Evolutionary conservation across 2,113 vertebrate genomes (phyloP).

Genomic region (Oenanthe oenanthe): DNA sequence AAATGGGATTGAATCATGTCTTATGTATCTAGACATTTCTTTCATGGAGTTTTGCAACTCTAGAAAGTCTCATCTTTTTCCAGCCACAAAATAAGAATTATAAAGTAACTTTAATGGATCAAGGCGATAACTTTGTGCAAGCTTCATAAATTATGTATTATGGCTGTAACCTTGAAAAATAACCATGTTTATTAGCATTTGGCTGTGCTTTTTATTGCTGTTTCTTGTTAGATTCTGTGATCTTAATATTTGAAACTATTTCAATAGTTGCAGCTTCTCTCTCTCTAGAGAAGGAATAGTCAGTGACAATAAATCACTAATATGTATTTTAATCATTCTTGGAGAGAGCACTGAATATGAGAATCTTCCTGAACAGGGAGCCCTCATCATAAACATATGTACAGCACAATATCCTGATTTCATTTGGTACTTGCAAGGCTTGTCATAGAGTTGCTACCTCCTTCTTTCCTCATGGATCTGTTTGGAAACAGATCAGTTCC

Average conservation of each 20-base stretch:
- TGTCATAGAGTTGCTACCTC: not conserved
- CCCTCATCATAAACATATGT: not conserved
- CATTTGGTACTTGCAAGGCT: not conserved
- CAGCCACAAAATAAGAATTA: slow-evolving; percentile 32
- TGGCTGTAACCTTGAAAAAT: slow-evolving; percentile 55
- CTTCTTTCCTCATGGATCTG: not conserved
- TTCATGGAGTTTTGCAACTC: not conserved
- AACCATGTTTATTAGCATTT: slow-evolving; percentile 47
- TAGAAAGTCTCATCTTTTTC: not conserved
- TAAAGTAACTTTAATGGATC: slow-evolving; percentile 48
- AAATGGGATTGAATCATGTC: not conserved
- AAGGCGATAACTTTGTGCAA: slow-evolving; percentile 31
- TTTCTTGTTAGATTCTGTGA: slow-evolving; percentile 35
- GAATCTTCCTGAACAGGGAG: not conserved
- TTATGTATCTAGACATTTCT: not conserved
- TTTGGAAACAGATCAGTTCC: not conserved
- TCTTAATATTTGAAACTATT: slow-evolving; percentile 45
- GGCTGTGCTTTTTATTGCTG: slow-evolving; percentile 37
- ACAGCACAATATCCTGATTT: not conserved
- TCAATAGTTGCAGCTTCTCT: not conserved
- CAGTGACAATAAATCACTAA: not conserved
- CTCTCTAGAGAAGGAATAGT: not conserved
- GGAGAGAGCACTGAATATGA: not conserved
- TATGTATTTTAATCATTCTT: not conserved
- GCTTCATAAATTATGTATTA: slow-evolving; percentile 62